Evolutionary conservation across 1,140 invertebrate genomes (phyloP).

Genomic region (Leguminivora glycinivorella): DNA sequence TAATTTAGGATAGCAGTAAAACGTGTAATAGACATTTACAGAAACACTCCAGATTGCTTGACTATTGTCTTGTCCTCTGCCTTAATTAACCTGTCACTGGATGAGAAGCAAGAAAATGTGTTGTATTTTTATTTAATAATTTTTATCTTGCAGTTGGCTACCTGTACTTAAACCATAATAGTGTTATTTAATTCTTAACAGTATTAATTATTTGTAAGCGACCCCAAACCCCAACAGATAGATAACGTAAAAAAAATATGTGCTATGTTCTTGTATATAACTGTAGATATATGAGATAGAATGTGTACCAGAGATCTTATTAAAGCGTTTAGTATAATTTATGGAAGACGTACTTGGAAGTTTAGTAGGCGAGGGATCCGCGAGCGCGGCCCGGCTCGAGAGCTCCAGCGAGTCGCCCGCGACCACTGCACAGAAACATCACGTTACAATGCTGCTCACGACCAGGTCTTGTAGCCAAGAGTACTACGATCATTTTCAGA

Average conservation of each 20-base stretch:
- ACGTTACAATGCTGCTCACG: constrained; percentile 34
- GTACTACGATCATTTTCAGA: no score
- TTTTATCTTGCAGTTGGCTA: no score
- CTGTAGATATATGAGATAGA: not conserved
- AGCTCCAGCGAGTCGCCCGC: constrained; percentile 74
- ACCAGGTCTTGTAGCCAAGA: no score
- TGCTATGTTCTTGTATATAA: not conserved
- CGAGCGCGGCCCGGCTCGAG: constrained; percentile 77
- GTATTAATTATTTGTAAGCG: no score
- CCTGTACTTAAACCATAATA: no score
- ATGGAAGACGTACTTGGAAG: constrained; percentile 80
- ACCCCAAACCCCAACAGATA: no score
- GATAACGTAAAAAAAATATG: not conserved
- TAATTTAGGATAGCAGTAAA: not conserved
- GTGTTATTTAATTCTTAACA: no score
- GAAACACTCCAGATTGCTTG: not conserved
- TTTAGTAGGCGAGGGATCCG: constrained; percentile 79
- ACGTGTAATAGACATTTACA: not conserved
- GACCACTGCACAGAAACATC: constrained; percentile 74
- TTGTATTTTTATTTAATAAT: no score
- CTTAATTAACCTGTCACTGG: not conserved
- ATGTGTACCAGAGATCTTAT: constrained; percentile 54
- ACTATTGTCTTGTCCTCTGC: not conserved
- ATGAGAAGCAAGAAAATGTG: not conserved
- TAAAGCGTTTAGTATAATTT: constrained; percentile 43